Evolutionary conservation across 1,140 invertebrate genomes (phyloP).

Genomic region (Bombus breviceps): DNA sequence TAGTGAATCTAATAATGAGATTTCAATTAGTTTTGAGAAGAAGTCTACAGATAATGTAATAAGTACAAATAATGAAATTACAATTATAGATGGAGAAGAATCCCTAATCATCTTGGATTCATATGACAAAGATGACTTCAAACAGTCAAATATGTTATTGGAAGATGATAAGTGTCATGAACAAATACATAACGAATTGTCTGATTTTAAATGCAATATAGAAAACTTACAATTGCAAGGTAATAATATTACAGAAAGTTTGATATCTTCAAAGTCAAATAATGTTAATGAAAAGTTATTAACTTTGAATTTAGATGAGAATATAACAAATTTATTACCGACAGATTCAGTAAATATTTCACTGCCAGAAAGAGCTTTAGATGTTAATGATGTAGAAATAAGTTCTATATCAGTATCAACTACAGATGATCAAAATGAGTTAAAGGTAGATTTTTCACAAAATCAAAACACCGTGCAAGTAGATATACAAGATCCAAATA

Average conservation of each 20-base stretch:
- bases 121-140: background rate
- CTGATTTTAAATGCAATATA: constrained; percentile 3
- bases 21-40: background rate
- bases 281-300: background rate
- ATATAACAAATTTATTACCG: background rate
- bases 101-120: background rate
- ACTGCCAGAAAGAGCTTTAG: background rate
- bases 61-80: constrained; percentile 23
- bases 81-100: constrained; percentile 18
- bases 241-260: constrained; percentile 18
- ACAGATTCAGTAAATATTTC: background rate
- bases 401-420: too few species aligned
- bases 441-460: constrained; percentile 1
- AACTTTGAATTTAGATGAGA: background rate
- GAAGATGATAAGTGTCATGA: background rate
- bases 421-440: constrained; percentile 10
- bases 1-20: background rate
- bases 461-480: background rate
- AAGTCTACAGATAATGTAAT: background rate
- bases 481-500: background rate
- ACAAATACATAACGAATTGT: background rate
- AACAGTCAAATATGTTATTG: background rate
- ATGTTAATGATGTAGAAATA: background rate
- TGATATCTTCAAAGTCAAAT: background rate
- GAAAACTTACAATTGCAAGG: constrained; percentile 36